These are phyloP conservation scores for Siniperca obscura DNA, from an alignment of 2,797 vertebrate species.

Conservation along the genomic window DNA sequence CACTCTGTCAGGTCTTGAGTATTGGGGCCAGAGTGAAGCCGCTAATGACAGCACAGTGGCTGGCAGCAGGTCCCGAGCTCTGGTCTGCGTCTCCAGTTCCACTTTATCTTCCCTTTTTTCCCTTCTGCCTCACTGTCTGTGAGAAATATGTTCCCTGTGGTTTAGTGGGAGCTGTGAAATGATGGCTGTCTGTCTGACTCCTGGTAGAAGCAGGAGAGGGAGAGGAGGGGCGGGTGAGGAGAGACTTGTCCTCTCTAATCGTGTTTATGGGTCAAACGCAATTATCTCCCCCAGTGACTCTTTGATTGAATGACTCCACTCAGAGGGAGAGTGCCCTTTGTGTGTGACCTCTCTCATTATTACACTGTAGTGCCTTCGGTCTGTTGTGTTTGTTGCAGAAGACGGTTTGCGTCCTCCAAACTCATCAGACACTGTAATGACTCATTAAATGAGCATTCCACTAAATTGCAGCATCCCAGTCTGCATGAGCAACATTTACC, in stretches of 20 bases:
- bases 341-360: conserved; percentile 50
- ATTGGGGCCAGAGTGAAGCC: conserved; percentile 63
- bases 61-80: conserved; percentile 69
- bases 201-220: conserved; percentile 26
- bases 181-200: conserved; percentile 72
- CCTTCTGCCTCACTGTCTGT: conserved; percentile 65
- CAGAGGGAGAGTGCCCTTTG: conserved; percentile 40
- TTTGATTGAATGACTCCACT: conserved; percentile 62
- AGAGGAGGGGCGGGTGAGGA: conserved; percentile 37
- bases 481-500: conserved; percentile 22
- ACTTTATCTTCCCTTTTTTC: conserved; percentile 54
- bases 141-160: conserved; percentile 78
- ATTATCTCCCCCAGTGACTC: conserved; percentile 64
- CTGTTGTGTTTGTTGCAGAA: conserved; percentile 30
- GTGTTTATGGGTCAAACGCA: conserved; percentile 69
- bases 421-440: conserved; percentile 55
- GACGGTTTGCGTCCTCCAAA: conserved; percentile 34
- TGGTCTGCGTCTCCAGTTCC: conserved; percentile 56
- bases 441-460: conserved; percentile 51
- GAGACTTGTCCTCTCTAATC: conserved; percentile 73
- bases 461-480: conserved; percentile 2
- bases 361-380: conserved; percentile 26
- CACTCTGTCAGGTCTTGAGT: conserved; percentile 63
- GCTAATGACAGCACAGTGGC: conserved; percentile 75
- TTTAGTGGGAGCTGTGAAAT: conserved; percentile 79